These are phyloP conservation scores for Jacana jacana DNA, from an alignment of 2,113 vertebrate genomes.

Conservation along the genomic window DNA sequence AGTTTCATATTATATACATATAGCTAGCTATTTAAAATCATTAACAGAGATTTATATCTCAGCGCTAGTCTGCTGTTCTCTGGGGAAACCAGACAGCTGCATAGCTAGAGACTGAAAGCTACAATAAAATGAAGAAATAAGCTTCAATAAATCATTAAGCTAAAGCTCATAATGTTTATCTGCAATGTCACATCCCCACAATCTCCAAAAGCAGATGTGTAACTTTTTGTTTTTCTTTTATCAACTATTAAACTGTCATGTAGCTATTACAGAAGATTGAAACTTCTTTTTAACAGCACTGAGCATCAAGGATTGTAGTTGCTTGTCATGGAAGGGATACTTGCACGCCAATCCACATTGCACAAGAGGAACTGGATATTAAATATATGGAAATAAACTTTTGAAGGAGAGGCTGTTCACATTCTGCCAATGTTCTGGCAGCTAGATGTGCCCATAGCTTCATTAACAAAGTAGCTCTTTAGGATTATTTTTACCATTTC, in stretches of 20 bases:
- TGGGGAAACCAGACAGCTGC: not conserved
- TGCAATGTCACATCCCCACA: not conserved
- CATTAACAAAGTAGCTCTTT: not conserved
- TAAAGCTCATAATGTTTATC: slow-evolving; percentile 6
- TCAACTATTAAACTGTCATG: not conserved
- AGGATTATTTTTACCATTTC: not conserved
- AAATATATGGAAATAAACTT: not conserved
- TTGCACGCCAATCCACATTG: not conserved
- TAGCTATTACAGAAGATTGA: not conserved
- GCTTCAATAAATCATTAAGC: slow-evolving; percentile 37
- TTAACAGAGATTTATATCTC: slow-evolving; percentile 42
- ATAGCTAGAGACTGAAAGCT: not conserved
- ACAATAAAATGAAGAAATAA: slow-evolving; percentile 46
- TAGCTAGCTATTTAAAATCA: slow-evolving; percentile 51
- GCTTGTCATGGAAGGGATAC: not conserved
- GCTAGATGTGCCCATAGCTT: not conserved
- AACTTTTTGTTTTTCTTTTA: slow-evolving; percentile 24
- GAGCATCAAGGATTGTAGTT: not conserved
- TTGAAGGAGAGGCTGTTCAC: not conserved
- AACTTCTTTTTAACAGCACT: not conserved
- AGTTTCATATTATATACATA: not conserved
- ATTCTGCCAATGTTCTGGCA: not conserved
- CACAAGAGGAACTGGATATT: not conserved
- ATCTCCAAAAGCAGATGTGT: not conserved
- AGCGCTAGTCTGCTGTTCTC: not conserved